Conservation (phyloP, 2,113 vertebrate species). For the Brevimyrus niger region DNA sequence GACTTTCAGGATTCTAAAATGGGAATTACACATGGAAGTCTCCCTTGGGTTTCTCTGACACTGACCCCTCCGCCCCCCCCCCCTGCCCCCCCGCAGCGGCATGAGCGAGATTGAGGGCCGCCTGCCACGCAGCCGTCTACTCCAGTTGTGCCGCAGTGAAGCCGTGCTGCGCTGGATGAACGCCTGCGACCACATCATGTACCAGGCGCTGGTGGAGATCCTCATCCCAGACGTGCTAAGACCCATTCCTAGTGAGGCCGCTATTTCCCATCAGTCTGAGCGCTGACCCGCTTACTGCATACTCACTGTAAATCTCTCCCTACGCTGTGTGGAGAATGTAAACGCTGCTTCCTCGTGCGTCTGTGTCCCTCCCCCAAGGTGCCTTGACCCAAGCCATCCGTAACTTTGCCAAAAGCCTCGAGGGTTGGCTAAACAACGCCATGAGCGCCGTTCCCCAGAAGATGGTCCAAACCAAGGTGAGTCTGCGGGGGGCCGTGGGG, state of each 20-base stretch:
- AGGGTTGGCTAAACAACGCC: slow-evolving; percentile 89
- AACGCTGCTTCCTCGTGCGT: background rate
- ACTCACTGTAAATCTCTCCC: background rate
- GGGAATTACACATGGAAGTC: background rate
- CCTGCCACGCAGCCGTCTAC: slow-evolving; percentile 73
- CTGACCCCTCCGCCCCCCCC: background rate
- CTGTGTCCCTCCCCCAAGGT: slow-evolving; percentile 55
- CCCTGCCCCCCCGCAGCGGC: slow-evolving; percentile 42
- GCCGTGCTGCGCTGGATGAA: slow-evolving; percentile 91
- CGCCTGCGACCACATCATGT: slow-evolving; percentile 90
- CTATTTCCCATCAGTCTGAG: background rate
- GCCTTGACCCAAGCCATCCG: slow-evolving; percentile 96
- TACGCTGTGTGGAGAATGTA: background rate
- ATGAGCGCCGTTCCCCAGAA: slow-evolving; percentile 86
- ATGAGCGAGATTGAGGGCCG: slow-evolving; percentile 69
- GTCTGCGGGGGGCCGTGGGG: background rate
- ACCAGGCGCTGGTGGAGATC: slow-evolving; percentile 94
- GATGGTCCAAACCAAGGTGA: slow-evolving; percentile 90
- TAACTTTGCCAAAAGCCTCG: slow-evolving; percentile 97
- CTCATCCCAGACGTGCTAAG: slow-evolving; percentile 96
- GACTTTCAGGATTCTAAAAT: background rate
- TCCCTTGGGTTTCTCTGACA: background rate
- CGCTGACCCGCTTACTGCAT: background rate
- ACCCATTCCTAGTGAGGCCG: slow-evolving; percentile 86
- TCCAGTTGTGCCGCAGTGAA: slow-evolving; percentile 77